Evolutionary conservation across 2,888 invertebrate genomes (phyloP).

Genomic region (Drosophila pseudotalamancana): DNA sequence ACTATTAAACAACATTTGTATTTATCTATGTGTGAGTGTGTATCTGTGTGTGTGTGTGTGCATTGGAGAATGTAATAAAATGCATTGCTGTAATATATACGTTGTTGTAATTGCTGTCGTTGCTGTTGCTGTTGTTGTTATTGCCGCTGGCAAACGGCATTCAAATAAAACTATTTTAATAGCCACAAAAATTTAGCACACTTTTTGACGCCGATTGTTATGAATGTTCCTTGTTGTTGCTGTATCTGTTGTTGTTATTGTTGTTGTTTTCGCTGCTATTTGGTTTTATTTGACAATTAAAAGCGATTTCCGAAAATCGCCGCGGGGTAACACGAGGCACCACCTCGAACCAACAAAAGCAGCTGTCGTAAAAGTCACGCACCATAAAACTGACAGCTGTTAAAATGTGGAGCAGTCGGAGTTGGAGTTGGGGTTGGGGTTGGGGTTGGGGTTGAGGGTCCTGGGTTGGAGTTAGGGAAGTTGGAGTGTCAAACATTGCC

Average conservation of each 20-base stretch:
- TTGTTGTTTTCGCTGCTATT: conserved; percentile 55
- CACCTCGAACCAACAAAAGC: conserved; percentile 15
- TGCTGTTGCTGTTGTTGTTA: conserved; percentile 23
- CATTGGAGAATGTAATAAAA: conserved; percentile 59
- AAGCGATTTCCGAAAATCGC: conserved; percentile 73
- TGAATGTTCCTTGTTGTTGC: conserved; percentile 35
- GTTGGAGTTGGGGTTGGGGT: background rate
- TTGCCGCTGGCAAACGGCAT: conserved; percentile 24
- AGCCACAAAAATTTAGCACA: conserved; percentile 49
- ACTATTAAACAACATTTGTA: conserved; percentile 11
- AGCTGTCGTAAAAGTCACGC: conserved; percentile 78
- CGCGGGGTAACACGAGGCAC: conserved; percentile 18
- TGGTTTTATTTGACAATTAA: conserved; percentile 77
- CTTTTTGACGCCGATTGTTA: conserved; percentile 58
- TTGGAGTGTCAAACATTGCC: background rate
- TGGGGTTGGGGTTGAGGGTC: background rate
- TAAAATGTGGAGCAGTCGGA: conserved; percentile 59
- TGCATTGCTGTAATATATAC: conserved; percentile 57
- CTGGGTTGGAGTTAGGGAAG: background rate
- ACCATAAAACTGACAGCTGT: conserved; percentile 78
- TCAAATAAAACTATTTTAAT: conserved; percentile 65
- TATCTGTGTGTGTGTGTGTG: conserved; percentile 4
- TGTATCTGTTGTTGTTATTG: conserved; percentile 7
- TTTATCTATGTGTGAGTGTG: conserved; percentile 10
- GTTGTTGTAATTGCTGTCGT: no score